These are phyloP conservation scores for Chondrosia reniformis DNA, from an alignment of 37 sponge, comb jelly and placozoan species.

Conservation along the genomic window DNA sequence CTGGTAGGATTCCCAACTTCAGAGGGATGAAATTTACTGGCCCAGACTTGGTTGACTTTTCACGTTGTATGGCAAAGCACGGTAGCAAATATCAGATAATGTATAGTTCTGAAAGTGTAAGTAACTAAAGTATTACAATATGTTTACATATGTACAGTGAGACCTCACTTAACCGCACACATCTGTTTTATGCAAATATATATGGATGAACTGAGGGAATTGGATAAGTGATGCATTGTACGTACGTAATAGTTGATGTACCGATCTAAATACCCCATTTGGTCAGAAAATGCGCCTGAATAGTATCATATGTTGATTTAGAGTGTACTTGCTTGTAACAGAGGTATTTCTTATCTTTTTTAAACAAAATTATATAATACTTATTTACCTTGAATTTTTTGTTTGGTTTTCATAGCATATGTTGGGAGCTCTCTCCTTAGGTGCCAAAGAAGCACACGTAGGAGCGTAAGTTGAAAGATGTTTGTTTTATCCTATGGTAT, in stretches of 20 bases:
- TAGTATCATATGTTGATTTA: no score
- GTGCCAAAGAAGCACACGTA: constrained; percentile 38
- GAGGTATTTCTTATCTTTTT: no score
- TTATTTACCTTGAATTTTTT: not conserved
- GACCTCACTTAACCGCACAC: no score
- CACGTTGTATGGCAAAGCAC: constrained; percentile 38
- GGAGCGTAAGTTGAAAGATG: constrained; percentile 60
- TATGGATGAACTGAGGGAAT: no score
- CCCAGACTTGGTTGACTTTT: constrained; percentile 37
- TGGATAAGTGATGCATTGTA: not conserved
- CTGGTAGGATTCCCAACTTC: constrained; percentile 44
- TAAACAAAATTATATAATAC: no score
- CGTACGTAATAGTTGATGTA: not conserved
- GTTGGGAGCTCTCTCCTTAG: constrained; percentile 55
- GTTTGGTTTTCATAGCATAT: constrained; percentile 22
- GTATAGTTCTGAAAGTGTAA: constrained; percentile 69
- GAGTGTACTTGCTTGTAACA: no score
- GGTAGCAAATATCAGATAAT: constrained; percentile 53
- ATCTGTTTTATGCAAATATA: no score
- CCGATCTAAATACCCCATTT: no score
- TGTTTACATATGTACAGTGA: not conserved
- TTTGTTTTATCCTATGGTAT: no score
- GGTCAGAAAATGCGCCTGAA: no score
- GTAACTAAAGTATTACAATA: not conserved
- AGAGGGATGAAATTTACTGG: constrained; percentile 61